These are phyloP conservation scores for Sebastes hubbsi DNA, from an alignment of 2,797 vertebrate genomes.

Conservation along the genomic window DNA sequence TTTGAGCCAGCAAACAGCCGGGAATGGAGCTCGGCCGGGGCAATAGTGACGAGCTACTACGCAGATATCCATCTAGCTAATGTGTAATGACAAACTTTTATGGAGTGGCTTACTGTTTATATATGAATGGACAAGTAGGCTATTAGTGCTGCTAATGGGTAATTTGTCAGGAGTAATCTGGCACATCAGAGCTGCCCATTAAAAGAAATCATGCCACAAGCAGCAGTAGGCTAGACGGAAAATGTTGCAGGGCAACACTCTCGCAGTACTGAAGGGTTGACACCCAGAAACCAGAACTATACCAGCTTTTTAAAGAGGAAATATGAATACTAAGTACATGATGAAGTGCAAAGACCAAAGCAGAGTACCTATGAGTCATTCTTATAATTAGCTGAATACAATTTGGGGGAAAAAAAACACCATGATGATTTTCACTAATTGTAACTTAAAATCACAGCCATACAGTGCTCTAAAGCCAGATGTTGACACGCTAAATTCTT, in stretches of 20 bases:
- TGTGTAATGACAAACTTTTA: constrained; percentile 47
- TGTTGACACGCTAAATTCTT: too few species aligned
- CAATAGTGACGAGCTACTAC: constrained; percentile 5
- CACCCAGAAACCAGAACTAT: not conserved
- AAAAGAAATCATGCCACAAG: not conserved
- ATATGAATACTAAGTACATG: not conserved
- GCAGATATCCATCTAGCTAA: constrained; percentile 34
- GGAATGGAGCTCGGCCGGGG: not conserved
- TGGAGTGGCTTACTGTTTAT: constrained; percentile 33
- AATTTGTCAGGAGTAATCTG: constrained; percentile 30
- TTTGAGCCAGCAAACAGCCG: not conserved
- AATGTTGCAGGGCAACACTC: not conserved
- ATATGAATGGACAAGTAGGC: constrained; percentile 36
- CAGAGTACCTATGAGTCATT: not conserved
- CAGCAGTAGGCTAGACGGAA: not conserved
- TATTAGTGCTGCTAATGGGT: constrained; percentile 35
- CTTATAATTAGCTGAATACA: too few species aligned
- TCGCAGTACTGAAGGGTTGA: not conserved
- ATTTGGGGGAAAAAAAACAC: too few species aligned
- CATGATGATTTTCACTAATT: too few species aligned
- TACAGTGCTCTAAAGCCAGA: too few species aligned
- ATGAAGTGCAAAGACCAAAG: not conserved
- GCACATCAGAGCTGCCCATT: constrained; percentile 11
- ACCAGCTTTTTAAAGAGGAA: not conserved
- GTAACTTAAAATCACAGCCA: too few species aligned